Evolutionary conservation across 2,888 invertebrate genomes (phyloP), one percentile per base, ranked within the genome.

Genomic region (Eilema griseolum): DNA sequence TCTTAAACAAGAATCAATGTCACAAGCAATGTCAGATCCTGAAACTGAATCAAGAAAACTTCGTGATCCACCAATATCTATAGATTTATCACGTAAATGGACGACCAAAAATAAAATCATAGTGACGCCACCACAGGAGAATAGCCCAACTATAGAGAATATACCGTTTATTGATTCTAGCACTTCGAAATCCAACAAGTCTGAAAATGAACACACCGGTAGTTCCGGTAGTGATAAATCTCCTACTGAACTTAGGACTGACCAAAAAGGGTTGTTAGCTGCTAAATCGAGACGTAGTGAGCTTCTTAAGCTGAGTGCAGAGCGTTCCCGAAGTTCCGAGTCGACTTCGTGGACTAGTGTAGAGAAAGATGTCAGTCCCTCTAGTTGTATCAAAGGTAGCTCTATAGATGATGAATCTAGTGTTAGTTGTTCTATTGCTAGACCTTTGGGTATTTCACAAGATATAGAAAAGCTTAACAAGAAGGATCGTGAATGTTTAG

Each of bases 261-360:
- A 93, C 52, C 90, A 89, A 61, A 93, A 87, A 82, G 80, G 85
- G n/a, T 86, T 95, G 69, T 81, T 95, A 57, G 91, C 95, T 26
- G 94, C 96, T 0, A 96, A 95, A 78, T 94, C 93, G 4, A 95
- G 93, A 83, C 93, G 96, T 69, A 93, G 93, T 74, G 96, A 96
- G 83, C 86, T 96, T 62, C 89, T 97, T 5, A 97, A 97, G 85
- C 90, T 97, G 31, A 97, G 97, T 79, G 96, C 97, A 1, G 97
- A 97, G 86, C 96, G 97, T 73, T 98, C 98, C 1, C 95, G 97
- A 79, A 98, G 98, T 83, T 98, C 97, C 3, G 98, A 98, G 84
- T 97, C 97, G 0, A 97, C 96, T 46, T 98, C 98, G 0, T 98
- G 97, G 97, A 97, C 97, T 0, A 97, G 97, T 83, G 96, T 97